Evolutionary conservation across 2,888 invertebrate species (phyloP), one percentile per base, ranked within the genome.

Genomic region (Halocaridina rubra): DNA sequence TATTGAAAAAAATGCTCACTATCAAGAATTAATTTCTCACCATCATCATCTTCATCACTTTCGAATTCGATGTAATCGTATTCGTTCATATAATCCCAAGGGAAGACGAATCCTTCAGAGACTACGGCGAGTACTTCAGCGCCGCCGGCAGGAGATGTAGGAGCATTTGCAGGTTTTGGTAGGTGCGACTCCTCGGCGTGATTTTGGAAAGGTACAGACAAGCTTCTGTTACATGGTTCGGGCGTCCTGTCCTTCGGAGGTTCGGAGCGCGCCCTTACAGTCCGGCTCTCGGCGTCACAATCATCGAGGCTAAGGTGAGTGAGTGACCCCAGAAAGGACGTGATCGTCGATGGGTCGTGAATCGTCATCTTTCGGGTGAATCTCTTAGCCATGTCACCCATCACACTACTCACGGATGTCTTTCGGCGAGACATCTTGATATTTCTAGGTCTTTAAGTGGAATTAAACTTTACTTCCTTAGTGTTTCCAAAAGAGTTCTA

Each of bases 301-400:
- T 29, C 27, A 2, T 2, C 29, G 5, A 29, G 27, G 2, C 13
- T 10, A 13, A 71, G 16, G 32, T 53, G 71, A 24, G 10, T 10
- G 30, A 29, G 3, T 24, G 71, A 29, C 8, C 19, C n/a, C 7
- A 71, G n/a, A 10, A 71, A 30, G 71, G 8, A 8, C 1, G 29
- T 10, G 19, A 74, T 39, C 7, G 39, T 22, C 5, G 74, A 74
- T 5, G 74, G 74, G 74, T 74, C 74, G 46, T 33, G 16, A 10
- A 74, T 74, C 7, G 74, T 74, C 74, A 32, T 39, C 74, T 74
- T 74, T 16, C 74, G 3, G 8, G 33, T 39, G 22, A 39, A 4
- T 22, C 10, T 39, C 74, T 74, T 74, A 8, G 22, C 19, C 74
- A 74, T 24, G 46, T 74, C 74, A n/a, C 39, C 74, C 39, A 74